A percentile compares a stretch with the other conserved stretches of the same genome.
phyloP scores from a whole-genome alignment of 2,888 invertebrate species.

The Lysandra bellargus region DNA sequence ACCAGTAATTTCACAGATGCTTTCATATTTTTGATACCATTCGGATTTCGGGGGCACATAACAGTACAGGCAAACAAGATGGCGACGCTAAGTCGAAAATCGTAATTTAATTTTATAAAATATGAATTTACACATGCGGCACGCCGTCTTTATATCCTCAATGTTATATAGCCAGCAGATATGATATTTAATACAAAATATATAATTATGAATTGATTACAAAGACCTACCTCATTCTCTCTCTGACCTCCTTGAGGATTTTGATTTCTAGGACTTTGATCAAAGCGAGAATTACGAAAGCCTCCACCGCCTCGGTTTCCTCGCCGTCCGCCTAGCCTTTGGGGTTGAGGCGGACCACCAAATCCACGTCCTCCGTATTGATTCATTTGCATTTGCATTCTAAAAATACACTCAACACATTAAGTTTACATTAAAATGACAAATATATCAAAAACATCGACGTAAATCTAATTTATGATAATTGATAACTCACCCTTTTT shows the following conservation, averaged over 20 bases:
- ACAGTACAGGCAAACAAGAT: slow-evolving; percentile 6
- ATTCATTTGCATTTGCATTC: slow-evolving; percentile 74
- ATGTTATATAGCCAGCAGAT: background rate
- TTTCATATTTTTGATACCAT: background rate
- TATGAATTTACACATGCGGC: background rate
- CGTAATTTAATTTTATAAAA: background rate
- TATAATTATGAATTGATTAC: background rate
- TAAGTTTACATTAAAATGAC: background rate
- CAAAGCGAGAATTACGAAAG: slow-evolving; percentile 73
- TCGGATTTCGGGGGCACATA: background rate
- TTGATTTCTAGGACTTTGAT: slow-evolving; percentile 56
- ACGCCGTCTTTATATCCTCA: background rate
- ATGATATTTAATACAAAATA: background rate
- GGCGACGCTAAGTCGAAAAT: background rate
- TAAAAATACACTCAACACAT: slow-evolving; percentile 35
- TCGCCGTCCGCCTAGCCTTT: slow-evolving; percentile 67
- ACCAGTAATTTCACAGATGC: background rate
- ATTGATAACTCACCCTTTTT: background rate
- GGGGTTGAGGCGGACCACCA: slow-evolving; percentile 74
- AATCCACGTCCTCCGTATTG: slow-evolving; percentile 74
- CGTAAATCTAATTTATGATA: background rate
- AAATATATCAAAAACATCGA: background rate
- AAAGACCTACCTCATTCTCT: slow-evolving; percentile 58
- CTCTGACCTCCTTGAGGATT: slow-evolving; percentile 72
- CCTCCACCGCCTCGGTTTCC: slow-evolving; percentile 57